Evolutionary conservation across 2,797 vertebrate species (phyloP).

Genomic region (Chloroceryle amazona): DNA sequence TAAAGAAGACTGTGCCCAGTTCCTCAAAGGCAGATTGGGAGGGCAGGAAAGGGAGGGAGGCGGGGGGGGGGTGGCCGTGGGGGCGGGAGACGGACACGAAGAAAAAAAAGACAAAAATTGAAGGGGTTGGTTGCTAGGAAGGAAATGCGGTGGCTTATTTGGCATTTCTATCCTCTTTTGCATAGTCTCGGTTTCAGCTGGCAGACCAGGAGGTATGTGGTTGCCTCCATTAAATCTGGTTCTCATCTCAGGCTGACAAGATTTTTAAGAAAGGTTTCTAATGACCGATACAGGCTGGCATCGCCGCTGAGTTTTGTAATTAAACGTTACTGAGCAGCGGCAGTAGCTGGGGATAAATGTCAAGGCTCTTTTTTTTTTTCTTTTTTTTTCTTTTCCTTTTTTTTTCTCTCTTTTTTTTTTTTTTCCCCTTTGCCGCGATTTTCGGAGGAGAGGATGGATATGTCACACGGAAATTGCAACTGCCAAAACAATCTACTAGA

Average conservation of each 20-base stretch:
- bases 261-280: constrained; percentile 28
- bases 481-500: constrained; percentile 44
- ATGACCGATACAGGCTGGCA: constrained; percentile 37
- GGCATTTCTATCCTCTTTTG: constrained; percentile 22
- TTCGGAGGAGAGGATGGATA: background rate
- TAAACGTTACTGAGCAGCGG: constrained; percentile 25
- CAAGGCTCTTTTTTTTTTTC: background rate
- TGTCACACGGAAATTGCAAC: constrained; percentile 24
- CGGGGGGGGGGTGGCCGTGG: fast-evolving
- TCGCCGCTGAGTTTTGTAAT: constrained; percentile 39
- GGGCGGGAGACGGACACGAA: too few relatives aligned
- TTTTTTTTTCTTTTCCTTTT: too few relatives aligned
- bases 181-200: constrained; percentile 52
- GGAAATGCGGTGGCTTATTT: background rate
- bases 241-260: constrained; percentile 40
- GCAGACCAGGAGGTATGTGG: constrained; percentile 24
- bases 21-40: background rate
- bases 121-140: constrained; percentile 26
- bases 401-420: fast-evolving
- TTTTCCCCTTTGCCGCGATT: background rate
- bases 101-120: background rate
- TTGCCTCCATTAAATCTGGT: constrained; percentile 41
- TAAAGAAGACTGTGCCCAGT: background rate
- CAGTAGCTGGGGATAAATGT: constrained; percentile 15
- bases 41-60: background rate